Percentiles rank a stretch among this genome's conserved stretches.
Evolutionary conservation across 2,113 vertebrate species (phyloP).

Genomic region (Barbus barbus): DNA sequence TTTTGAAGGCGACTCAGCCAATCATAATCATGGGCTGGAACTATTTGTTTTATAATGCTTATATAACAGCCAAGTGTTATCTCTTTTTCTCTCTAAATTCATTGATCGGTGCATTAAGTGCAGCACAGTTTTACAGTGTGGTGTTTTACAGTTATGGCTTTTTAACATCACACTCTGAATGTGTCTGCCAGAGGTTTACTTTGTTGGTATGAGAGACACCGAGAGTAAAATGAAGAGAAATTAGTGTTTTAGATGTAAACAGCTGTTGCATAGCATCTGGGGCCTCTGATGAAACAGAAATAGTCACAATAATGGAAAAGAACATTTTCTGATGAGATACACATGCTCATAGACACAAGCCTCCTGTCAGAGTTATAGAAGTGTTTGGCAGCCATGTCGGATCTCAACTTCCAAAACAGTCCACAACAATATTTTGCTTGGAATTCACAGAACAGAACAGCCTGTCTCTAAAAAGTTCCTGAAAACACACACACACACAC

Average conservation of each 20-base stretch:
- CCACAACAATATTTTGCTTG: constrained; percentile 42
- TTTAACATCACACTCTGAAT: not conserved
- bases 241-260: constrained; percentile 58
- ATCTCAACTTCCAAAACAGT: constrained; percentile 23
- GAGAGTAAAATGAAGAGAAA: not conserved
- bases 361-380: constrained; percentile 38
- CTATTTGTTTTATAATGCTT: no score
- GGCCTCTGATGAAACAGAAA: constrained; percentile 30
- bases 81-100: not conserved
- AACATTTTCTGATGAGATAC: not conserved
- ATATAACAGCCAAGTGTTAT: not conserved
- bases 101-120: not conserved
- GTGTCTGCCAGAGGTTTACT: constrained; percentile 19
- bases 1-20: not conserved
- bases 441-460: constrained; percentile 50
- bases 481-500: constrained; percentile 5
- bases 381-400: not conserved
- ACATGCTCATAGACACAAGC: constrained; percentile 21
- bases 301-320: not conserved
- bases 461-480: constrained; percentile 42
- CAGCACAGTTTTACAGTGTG: not conserved
- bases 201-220: not conserved
- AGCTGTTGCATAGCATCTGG: constrained; percentile 60
- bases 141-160: not conserved
- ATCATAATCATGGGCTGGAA: not conserved